Percentiles rank a stretch among this genome's conserved stretches.
Evolutionary conservation across 1,140 invertebrate genomes (phyloP).

Genomic region (Eumeta japonica): DNA sequence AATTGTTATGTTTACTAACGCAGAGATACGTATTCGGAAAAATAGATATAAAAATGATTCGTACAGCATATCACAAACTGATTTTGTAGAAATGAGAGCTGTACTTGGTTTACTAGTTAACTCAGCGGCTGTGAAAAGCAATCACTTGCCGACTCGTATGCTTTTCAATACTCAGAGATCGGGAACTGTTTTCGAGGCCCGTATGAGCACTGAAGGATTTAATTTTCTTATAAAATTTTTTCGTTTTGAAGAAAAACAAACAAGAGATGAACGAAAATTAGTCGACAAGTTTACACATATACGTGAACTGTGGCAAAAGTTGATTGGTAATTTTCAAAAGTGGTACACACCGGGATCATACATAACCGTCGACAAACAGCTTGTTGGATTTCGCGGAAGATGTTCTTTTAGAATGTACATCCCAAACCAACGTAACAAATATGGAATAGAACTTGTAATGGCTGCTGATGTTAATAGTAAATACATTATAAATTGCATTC

Average conservation of each 20-base stretch:
- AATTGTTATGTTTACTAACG: neutral
- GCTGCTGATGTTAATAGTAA: slow-evolving; percentile 7
- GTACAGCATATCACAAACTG: no score
- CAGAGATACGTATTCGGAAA: neutral
- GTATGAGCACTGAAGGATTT: neutral
- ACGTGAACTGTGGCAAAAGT: no score
- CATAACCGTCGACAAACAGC: slow-evolving; percentile 31
- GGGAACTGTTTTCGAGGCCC: no score
- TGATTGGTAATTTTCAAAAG: no score
- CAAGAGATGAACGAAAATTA: no score
- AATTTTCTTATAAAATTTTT: neutral
- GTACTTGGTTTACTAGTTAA: no score
- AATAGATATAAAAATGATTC: no score
- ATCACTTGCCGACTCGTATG: no score
- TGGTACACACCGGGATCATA: slow-evolving; percentile 15
- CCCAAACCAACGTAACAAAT: slow-evolving; percentile 30
- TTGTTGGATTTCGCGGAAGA: slow-evolving; percentile 26
- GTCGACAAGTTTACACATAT: neutral
- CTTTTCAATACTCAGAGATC: no score
- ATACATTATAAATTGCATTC: slow-evolving; percentile 1
- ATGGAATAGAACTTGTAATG: slow-evolving; percentile 29
- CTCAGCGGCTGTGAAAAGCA: no score
- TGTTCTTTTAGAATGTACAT: slow-evolving; percentile 33
- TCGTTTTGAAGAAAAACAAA: no score
- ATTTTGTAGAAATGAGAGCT: no score